Percentiles rank a stretch among this genome's conserved stretches.
phyloP scores from a whole-genome alignment of 2,888 invertebrate species.

The Hesperia comma region DNA sequence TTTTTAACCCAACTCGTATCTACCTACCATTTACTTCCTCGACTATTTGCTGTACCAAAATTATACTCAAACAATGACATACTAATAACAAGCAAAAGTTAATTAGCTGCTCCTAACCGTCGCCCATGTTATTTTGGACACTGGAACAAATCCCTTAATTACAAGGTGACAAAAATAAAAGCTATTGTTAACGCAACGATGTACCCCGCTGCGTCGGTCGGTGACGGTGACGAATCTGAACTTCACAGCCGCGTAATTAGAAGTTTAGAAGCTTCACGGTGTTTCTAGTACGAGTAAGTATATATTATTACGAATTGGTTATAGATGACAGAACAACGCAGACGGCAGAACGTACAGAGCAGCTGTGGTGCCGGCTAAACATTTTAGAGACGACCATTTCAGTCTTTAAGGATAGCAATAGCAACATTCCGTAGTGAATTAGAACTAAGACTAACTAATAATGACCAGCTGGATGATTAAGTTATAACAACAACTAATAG shows the following conservation, averaged over 20 bases:
- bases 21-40: too few species aligned
- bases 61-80: too few species aligned
- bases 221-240: slow-evolving; percentile 7
- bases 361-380: too few species aligned
- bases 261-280: slow-evolving; percentile 17
- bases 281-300: slow-evolving; percentile 5
- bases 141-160: slow-evolving; percentile 1
- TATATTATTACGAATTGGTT: slow-evolving; percentile 15
- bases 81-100: too few species aligned
- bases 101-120: background rate
- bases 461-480: too few species aligned
- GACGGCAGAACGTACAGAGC: background rate
- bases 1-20: too few species aligned
- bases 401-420: too few species aligned
- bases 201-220: background rate
- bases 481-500: too few species aligned
- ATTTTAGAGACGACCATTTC: too few species aligned
- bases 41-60: too few species aligned
- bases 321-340: background rate
- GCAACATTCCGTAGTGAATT: too few species aligned
- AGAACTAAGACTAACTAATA: too few species aligned
- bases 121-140: background rate
- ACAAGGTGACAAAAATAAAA: slow-evolving; percentile 7
- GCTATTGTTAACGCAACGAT: background rate
- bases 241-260: slow-evolving; percentile 7